Percentiles rank a stretch among this genome's conserved stretches.
Conservation (phyloP, 2,888 invertebrate species). For the Drosophila merina region DNA sequence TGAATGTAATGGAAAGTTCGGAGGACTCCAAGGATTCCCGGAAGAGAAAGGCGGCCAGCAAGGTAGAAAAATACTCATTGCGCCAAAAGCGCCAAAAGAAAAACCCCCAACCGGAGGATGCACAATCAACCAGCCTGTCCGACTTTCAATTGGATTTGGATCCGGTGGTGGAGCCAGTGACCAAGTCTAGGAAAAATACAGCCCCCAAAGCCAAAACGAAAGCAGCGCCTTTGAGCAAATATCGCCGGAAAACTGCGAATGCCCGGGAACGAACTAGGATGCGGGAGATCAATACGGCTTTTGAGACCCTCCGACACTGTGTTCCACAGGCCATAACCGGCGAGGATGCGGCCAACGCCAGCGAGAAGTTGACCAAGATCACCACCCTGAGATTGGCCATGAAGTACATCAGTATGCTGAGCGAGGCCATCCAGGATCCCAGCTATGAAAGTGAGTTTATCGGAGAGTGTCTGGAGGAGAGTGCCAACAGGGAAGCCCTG, state of each 20-base stretch:
- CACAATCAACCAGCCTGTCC: neutral
- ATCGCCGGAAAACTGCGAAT: conserved; percentile 95
- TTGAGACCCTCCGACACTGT: conserved; percentile 91
- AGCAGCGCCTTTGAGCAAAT: conserved; percentile 92
- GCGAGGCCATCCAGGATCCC: conserved; percentile 86
- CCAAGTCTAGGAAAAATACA: conserved; percentile 25
- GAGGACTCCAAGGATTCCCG: conserved; percentile 48
- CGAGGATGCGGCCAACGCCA: conserved; percentile 84
- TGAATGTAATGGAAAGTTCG: conserved; percentile 52
- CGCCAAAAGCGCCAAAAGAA: conserved; percentile 86
- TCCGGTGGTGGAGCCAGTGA: conserved; percentile 9
- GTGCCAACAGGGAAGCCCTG: conserved; percentile 51
- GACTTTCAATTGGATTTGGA: conserved; percentile 31
- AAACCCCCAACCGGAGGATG: conserved; percentile 63
- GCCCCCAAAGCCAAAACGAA: conserved; percentile 85
- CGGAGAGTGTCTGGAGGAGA: conserved; percentile 74
- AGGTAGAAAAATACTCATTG: conserved; percentile 88
- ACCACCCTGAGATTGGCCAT: conserved; percentile 94
- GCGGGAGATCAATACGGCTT: conserved; percentile 95
- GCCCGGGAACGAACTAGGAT: conserved; percentile 94
- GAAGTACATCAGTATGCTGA: conserved; percentile 92
- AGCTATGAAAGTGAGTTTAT: conserved; percentile 80
- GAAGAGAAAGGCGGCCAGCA: conserved; percentile 57
- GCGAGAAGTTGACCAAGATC: conserved; percentile 94
- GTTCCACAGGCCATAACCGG: conserved; percentile 86